Conservation (phyloP, 2,113 vertebrate species). For the Grus americana region DNA sequence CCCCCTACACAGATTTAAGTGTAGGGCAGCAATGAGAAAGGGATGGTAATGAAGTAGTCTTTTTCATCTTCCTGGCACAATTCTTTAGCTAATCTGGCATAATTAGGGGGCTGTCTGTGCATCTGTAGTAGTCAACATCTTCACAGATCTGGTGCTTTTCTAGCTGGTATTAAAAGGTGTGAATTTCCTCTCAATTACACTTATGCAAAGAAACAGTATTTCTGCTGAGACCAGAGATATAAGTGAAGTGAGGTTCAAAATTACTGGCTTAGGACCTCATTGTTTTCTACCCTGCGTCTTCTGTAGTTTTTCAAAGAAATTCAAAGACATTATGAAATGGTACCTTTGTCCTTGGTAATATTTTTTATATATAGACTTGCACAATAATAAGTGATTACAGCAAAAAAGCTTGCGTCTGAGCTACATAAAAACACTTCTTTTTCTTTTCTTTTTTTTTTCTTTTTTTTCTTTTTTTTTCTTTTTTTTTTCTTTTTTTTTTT, state of each 20-base stretch:
- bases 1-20: background rate
- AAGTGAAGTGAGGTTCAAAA: background rate
- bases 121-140: background rate
- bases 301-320: background rate
- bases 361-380: background rate
- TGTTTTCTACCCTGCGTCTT: background rate
- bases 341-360: background rate
- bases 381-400: background rate
- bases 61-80: background rate
- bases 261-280: background rate
- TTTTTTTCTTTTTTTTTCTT: no score
- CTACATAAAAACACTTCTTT: rapidly evolving
- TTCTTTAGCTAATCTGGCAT: background rate
- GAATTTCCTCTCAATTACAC: background rate
- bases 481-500: no score
- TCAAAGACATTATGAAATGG: background rate
- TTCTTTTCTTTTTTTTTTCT: no score
- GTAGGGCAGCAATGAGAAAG: background rate
- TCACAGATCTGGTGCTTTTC: background rate
- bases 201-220: background rate
- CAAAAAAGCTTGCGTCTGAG: background rate
- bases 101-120: background rate
- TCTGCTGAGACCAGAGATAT: background rate
- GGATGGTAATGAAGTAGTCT: background rate
- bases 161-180: background rate